Evolutionary conservation across 2,888 invertebrate species (phyloP).

Genomic region (Lucinisca nassula): DNA sequence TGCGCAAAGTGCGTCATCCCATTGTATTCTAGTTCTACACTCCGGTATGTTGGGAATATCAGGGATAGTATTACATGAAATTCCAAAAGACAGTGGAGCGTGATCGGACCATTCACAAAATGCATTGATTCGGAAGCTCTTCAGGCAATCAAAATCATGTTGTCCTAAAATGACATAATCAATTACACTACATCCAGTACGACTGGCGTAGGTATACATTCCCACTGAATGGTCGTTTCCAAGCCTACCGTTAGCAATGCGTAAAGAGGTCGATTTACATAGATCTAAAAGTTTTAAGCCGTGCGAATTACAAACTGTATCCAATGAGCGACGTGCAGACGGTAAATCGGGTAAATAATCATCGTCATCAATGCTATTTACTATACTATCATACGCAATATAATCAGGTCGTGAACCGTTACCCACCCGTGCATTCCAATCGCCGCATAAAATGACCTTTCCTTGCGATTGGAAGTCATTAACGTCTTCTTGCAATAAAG

Average conservation of each 20-base stretch:
- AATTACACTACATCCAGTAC: constrained; percentile 17
- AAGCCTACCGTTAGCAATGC: too few species aligned
- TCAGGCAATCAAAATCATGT: constrained; percentile 4
- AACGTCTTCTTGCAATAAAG: constrained; percentile 22
- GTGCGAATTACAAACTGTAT: constrained; percentile 18
- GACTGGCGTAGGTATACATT: constrained; percentile 9
- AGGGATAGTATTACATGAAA: not conserved
- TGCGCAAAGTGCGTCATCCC: too few species aligned
- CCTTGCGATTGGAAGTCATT: not conserved
- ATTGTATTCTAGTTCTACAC: too few species aligned
- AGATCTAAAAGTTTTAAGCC: too few species aligned
- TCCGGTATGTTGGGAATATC: not conserved
- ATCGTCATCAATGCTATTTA: too few species aligned
- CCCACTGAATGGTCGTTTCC: constrained; percentile 13
- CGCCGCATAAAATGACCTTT: too few species aligned
- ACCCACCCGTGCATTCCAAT: too few species aligned
- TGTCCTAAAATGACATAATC: constrained; percentile 22
- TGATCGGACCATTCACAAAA: constrained; percentile 33
- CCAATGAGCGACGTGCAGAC: constrained; percentile 5
- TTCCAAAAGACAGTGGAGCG: not conserved
- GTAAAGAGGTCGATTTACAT: too few species aligned
- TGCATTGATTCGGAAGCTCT: not conserved
- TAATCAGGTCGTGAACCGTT: constrained; percentile 17
- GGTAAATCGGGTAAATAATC: constrained; percentile 25
- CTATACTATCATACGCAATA: constrained; percentile 16